A percentile compares a stretch with the other conserved stretches of the same genome.
Conservation (phyloP, 2,113 vertebrate species). For the Polypterus bichir region DNA sequence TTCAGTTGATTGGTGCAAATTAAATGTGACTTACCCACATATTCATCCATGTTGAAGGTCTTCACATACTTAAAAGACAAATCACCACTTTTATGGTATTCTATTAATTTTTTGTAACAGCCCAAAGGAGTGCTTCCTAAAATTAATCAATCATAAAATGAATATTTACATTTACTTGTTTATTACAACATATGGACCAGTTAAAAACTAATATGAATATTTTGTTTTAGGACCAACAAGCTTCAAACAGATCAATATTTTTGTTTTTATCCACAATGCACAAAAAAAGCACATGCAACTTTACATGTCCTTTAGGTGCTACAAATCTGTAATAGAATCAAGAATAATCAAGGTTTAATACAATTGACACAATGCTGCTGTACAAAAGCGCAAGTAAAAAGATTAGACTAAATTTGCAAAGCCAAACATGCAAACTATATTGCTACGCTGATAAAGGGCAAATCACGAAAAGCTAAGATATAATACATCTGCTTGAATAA, state of each 20-base stretch:
- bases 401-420: too few relatives aligned
- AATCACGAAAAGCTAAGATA: too few relatives aligned
- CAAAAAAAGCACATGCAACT: neutral
- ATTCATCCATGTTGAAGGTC: slow-evolving; percentile 74
- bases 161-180: neutral
- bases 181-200: neutral
- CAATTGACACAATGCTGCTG: too few relatives aligned
- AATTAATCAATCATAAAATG: slow-evolving; percentile 22
- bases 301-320: too few relatives aligned
- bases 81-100: slow-evolving; percentile 63
- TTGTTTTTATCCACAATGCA: neutral
- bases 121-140: slow-evolving; percentile 63
- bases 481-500: too few relatives aligned
- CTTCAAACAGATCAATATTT: too few relatives aligned
- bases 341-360: too few relatives aligned
- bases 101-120: slow-evolving; percentile 66
- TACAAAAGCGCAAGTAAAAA: too few relatives aligned
- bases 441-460: too few relatives aligned
- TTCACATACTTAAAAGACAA: slow-evolving; percentile 69
- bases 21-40: slow-evolving; percentile 51
- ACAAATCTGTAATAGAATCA: too few relatives aligned
- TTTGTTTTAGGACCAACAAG: neutral
- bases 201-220: neutral
- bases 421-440: too few relatives aligned
- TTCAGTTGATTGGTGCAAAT: too few relatives aligned